Percentiles rank a stretch among this genome's conserved stretches.
Evolutionary conservation across 2,888 invertebrate species (phyloP).

Genomic region (Apoda limacodes): DNA sequence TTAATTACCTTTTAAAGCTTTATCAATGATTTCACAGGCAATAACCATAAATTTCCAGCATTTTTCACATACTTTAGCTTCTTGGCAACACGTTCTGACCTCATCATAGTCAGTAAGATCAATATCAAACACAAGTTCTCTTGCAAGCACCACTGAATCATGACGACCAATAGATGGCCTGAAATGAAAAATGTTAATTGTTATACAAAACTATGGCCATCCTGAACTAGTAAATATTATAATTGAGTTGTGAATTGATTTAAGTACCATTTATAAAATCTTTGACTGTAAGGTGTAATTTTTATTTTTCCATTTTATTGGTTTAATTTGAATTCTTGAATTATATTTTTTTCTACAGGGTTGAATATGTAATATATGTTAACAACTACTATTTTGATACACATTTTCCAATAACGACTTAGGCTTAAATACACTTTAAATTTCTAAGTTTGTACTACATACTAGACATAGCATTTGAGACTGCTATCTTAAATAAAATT

Average conservation of each 20-base stretch:
- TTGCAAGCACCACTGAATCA: constrained; percentile 70
- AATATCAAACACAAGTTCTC: constrained; percentile 98
- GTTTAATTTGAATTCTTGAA: no score
- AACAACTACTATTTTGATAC: no score
- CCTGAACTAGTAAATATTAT: constrained; percentile 2
- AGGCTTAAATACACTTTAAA: no score
- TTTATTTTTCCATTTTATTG: no score
- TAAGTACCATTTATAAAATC: no score
- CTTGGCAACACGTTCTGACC: constrained; percentile 90
- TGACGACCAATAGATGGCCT: constrained; percentile 72
- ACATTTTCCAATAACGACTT: no score
- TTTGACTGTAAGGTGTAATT: no score
- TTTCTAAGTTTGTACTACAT: no score
- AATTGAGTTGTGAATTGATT: background rate
- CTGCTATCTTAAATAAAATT: no score
- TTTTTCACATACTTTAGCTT: constrained; percentile 90
- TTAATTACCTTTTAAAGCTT: constrained; percentile 78
- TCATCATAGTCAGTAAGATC: constrained; percentile 99
- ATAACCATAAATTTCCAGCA: constrained; percentile 98
- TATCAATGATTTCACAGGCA: constrained; percentile 91
- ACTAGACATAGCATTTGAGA: no score
- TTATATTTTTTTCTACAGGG: no score
- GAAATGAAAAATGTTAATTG: constrained; percentile 20
- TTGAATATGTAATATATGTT: no score
- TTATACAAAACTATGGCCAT: background rate